These are phyloP conservation scores for Stylophora pistillata DNA, from an alignment of 64 coral and sea anemone genomes.

Conservation along the genomic window DNA sequence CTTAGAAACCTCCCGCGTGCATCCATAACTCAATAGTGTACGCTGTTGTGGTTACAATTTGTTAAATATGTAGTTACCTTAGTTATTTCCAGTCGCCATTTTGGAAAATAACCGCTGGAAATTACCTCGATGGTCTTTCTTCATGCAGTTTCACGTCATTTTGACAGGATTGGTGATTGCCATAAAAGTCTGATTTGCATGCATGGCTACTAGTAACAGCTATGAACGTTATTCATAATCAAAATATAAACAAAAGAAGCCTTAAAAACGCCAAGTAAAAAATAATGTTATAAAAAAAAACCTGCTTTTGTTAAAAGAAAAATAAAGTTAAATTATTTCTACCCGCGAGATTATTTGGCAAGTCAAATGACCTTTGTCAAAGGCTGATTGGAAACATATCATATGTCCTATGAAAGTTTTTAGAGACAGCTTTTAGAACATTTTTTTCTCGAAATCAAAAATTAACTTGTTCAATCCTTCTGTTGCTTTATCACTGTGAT, in stretches of 20 bases:
- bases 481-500: too few species aligned
- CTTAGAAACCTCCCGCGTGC: too few species aligned
- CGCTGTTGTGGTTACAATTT: too few species aligned
- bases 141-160: background rate
- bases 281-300: conserved; percentile 4
- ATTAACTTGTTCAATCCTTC: background rate
- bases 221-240: too few species aligned
- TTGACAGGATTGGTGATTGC: too few species aligned
- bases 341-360: conserved; percentile 33
- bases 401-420: too few species aligned
- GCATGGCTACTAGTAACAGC: background rate
- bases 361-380: conserved; percentile 8
- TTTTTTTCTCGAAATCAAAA: background rate
- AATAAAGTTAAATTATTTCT: background rate
- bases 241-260: background rate
- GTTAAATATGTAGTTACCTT: too few species aligned
- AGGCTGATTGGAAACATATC: background rate
- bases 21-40: too few species aligned
- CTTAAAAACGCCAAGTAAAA: background rate
- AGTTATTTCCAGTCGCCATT: too few species aligned
- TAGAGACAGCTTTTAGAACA: too few species aligned
- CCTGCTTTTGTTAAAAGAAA: background rate
- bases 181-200: background rate
- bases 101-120: too few species aligned
- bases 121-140: background rate